Percentiles rank a stretch among this genome's conserved stretches.
Evolutionary conservation across 1,140 invertebrate genomes (phyloP).

Genomic region (Drosophila ercepeae): DNA sequence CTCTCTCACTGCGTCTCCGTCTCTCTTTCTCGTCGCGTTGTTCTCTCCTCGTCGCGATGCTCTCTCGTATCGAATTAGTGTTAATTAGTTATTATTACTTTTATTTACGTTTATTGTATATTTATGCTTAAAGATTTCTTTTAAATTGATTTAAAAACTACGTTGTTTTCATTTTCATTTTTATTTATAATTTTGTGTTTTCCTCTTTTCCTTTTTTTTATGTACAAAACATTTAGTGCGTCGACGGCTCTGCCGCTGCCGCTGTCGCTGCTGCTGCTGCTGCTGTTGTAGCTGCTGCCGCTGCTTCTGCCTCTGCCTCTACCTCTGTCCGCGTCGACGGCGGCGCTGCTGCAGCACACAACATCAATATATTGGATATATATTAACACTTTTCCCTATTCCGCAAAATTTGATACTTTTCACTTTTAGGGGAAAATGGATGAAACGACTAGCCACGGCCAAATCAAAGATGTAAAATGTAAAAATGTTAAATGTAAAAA

Average conservation of each 20-base stretch:
- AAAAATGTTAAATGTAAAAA: constrained; percentile 2
- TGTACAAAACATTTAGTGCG: constrained; percentile 6
- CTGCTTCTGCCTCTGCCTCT: constrained; percentile 27
- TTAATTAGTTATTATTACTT: constrained; percentile 26
- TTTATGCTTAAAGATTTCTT: constrained; percentile 46
- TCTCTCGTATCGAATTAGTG: constrained; percentile 7
- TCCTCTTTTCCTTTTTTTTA: background rate
- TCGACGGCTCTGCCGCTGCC: constrained; percentile 35
- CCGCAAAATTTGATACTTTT: constrained; percentile 28
- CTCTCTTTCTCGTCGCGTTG: constrained; percentile 14
- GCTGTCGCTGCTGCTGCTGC: constrained; percentile 7
- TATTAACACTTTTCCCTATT: constrained; percentile 62
- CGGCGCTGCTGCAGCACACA: constrained; percentile 43
- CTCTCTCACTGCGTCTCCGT: constrained; percentile 11
- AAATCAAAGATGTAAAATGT: background rate
- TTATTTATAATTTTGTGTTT: background rate
- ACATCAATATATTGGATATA: constrained; percentile 73
- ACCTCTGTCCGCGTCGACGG: constrained; percentile 33
- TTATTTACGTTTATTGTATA: constrained; percentile 38
- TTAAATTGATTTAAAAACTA: constrained; percentile 63
- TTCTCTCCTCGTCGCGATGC: constrained; percentile 3
- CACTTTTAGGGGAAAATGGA: constrained; percentile 13
- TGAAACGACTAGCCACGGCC: background rate
- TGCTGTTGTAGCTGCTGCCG: constrained; percentile 12
- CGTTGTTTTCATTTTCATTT: constrained; percentile 64